Evolutionary conservation across 2,888 invertebrate genomes (phyloP).

Genomic region (Phaedon cochleariae): DNA sequence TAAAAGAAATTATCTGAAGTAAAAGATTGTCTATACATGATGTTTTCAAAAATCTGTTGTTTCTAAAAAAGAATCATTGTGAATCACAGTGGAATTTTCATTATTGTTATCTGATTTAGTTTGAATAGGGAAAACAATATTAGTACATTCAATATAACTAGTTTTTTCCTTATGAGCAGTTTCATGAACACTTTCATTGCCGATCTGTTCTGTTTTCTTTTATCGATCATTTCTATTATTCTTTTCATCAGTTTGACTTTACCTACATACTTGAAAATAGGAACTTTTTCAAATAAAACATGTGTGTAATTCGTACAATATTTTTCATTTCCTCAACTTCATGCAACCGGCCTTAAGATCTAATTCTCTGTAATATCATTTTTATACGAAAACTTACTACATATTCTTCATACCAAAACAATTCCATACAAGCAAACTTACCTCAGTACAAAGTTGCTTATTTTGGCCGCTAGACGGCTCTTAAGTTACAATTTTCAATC

Average conservation of each 20-base stretch:
- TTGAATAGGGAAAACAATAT: neutral
- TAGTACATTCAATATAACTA: constrained; percentile 4
- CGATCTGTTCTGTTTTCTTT: constrained; percentile 2
- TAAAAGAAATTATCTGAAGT: neutral
- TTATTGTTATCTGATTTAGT: neutral
- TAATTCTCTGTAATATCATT: no score
- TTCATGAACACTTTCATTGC: neutral
- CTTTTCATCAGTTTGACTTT: constrained; percentile 4
- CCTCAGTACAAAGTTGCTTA: no score
- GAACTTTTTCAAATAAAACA: constrained; percentile 1
- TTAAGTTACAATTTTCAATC: no score
- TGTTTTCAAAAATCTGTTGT: neutral
- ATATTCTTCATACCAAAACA: no score
- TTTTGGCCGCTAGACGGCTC: no score
- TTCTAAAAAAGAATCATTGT: neutral
- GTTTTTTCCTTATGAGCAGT: neutral
- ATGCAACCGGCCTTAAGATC: no score
- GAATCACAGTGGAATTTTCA: neutral
- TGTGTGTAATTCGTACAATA: constrained; percentile 1
- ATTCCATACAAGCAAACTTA: no score
- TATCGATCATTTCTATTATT: constrained; percentile 5
- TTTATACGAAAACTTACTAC: no score
- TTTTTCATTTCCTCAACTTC: constrained; percentile 1
- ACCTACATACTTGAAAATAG: constrained; percentile 6
- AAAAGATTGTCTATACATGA: neutral